These are phyloP conservation scores for Butorides virescens DNA, from an alignment of 2,113 vertebrate species.

Conservation along the genomic window DNA sequence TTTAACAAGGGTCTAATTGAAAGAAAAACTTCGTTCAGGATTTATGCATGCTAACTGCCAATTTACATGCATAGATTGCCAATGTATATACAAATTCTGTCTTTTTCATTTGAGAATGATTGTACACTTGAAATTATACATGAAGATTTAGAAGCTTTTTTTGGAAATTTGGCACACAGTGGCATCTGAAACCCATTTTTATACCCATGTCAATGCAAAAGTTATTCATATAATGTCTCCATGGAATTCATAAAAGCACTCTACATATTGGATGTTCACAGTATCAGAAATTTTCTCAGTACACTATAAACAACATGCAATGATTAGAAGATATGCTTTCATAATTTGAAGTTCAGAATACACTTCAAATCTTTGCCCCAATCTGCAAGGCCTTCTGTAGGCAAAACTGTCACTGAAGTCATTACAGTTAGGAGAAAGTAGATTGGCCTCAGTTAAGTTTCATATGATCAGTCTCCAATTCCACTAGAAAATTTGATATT, in stretches of 20 bases:
- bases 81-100: slow-evolving; percentile 53
- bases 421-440: neutral
- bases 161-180: slow-evolving; percentile 58
- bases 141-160: slow-evolving; percentile 60
- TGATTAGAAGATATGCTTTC: slow-evolving; percentile 41
- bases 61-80: slow-evolving; percentile 53
- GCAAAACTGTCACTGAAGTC: slow-evolving; percentile 16
- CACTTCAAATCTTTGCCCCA: neutral
- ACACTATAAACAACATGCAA: slow-evolving; percentile 27
- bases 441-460: neutral
- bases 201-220: slow-evolving; percentile 51
- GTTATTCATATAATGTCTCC: slow-evolving; percentile 49
- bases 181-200: slow-evolving; percentile 64
- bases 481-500: neutral
- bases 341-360: slow-evolving; percentile 22
- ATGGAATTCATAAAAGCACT: slow-evolving; percentile 40
- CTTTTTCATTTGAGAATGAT: slow-evolving; percentile 57
- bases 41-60: slow-evolving; percentile 59
- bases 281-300: slow-evolving; percentile 43
- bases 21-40: slow-evolving; percentile 47
- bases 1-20: slow-evolving; percentile 63
- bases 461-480: neutral
- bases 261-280: slow-evolving; percentile 40
- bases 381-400: neutral
- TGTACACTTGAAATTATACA: slow-evolving; percentile 48